A percentile compares a stretch with the other conserved stretches of the same genome.
phyloP scores from a whole-genome alignment of 2,888 invertebrate genomes.

The Caenorhabditis sinica region DNA sequence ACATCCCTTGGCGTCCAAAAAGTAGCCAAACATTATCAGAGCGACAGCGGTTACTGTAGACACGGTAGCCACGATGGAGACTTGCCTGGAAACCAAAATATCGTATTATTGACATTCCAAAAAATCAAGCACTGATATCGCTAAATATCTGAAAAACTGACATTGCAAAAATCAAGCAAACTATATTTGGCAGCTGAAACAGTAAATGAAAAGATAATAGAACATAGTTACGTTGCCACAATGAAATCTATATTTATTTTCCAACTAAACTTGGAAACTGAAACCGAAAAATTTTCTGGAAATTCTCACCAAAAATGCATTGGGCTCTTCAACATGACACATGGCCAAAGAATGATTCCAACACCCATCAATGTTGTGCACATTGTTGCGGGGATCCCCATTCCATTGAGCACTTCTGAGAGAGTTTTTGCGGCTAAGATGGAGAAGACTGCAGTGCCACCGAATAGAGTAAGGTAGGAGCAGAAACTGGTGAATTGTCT shows the following conservation, averaged over 20 bases:
- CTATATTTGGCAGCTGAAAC: too few species aligned
- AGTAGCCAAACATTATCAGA: conserved; percentile 65
- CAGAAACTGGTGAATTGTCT: conserved; percentile 61
- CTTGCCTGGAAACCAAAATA: conserved; percentile 62
- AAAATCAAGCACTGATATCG: background rate
- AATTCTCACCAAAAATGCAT: conserved; percentile 68
- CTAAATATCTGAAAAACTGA: too few species aligned
- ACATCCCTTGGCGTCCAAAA: conserved; percentile 56
- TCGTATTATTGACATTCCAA: background rate
- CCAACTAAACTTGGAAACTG: background rate
- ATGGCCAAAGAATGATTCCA: conserved; percentile 68
- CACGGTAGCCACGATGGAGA: conserved; percentile 67
- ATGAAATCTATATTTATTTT: too few species aligned
- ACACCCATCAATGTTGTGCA: conserved; percentile 62
- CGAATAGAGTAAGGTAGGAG: conserved; percentile 61
- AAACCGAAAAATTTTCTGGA: background rate
- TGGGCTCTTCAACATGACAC: conserved; percentile 69
- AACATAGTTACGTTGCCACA: too few species aligned
- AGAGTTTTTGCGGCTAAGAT: conserved; percentile 68
- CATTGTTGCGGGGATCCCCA: conserved; percentile 52
- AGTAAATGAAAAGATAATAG: too few species aligned
- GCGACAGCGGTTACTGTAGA: conserved; percentile 67
- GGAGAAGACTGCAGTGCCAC: conserved; percentile 66
- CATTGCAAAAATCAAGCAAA: too few species aligned
- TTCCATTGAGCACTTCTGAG: conserved; percentile 53